These are phyloP conservation scores for Oostethus manadensis DNA, from an alignment of 2,113 vertebrate genomes.

Conservation along the genomic window DNA sequence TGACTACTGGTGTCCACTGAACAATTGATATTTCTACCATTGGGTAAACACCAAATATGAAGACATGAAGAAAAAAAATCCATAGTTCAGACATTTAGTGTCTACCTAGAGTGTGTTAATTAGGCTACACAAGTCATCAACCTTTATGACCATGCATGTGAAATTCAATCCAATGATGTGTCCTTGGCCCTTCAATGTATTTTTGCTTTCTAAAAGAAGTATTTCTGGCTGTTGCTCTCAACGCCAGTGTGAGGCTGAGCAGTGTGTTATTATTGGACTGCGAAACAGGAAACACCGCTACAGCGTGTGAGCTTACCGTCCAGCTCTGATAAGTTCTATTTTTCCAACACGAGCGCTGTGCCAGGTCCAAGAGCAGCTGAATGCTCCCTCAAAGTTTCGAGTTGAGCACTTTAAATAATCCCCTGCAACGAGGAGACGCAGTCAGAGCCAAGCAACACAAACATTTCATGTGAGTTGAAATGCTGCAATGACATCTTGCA, in stretches of 20 bases:
- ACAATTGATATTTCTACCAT: conserved; percentile 7
- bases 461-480: neutral
- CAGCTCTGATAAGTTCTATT: conserved; percentile 46
- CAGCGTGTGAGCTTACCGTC: conserved; percentile 40
- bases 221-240: conserved; percentile 18
- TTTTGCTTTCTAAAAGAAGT: neutral
- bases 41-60: conserved; percentile 6
- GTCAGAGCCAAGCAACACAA: conserved; percentile 1
- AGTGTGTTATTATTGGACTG: conserved; percentile 16
- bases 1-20: conserved; percentile 20
- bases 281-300: conserved; percentile 1
- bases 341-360: conserved; percentile 28
- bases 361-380: conserved; percentile 61
- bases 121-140: neutral
- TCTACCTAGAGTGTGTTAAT: neutral
- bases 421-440: conserved; percentile 1
- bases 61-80: neutral
- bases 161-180: neutral
- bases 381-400: conserved; percentile 51
- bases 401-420: conserved; percentile 48
- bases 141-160: conserved; percentile 1
- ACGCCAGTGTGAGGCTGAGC: conserved; percentile 8
- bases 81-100: neutral
- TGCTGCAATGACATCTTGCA: neutral
- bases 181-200: neutral